Percentiles rank a stretch among this genome's conserved stretches.
phyloP scores from a whole-genome alignment of 2,888 invertebrate genomes.

The Serrognathus titanus region DNA sequence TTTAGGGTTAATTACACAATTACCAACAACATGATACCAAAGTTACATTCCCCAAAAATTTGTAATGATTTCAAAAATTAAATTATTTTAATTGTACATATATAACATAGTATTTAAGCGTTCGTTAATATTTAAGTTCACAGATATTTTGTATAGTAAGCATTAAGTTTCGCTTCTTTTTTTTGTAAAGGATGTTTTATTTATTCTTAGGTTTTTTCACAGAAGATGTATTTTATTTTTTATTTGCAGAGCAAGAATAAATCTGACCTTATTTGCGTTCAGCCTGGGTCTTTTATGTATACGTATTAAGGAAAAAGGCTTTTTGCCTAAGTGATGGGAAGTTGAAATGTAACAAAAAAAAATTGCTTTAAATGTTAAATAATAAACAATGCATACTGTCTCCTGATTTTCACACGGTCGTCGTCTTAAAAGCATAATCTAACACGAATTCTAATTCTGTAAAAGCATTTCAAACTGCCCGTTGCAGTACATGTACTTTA shows the following conservation, averaged over 20 bases:
- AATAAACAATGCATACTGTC: no score
- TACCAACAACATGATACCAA: slow-evolving; percentile 60
- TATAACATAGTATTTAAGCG: slow-evolving; percentile 47
- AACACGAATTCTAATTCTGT: no score
- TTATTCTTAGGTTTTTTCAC: slow-evolving; percentile 1
- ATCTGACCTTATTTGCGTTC: no score
- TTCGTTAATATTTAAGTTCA: neutral
- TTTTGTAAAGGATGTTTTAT: slow-evolving; percentile 6
- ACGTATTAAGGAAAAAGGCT: no score
- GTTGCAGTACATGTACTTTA: slow-evolving; percentile 8
- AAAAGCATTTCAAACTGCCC: neutral
- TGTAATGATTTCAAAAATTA: slow-evolving; percentile 40
- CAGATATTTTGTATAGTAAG: slow-evolving; percentile 21
- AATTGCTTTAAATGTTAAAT: no score
- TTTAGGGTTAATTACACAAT: slow-evolving; percentile 30
- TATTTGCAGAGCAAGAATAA: no score
- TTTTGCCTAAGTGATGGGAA: no score
- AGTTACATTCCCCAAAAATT: slow-evolving; percentile 68
- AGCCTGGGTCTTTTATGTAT: no score
- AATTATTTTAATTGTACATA: slow-evolving; percentile 34
- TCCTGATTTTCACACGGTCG: no score
- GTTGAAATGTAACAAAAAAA: no score
- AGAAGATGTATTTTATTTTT: neutral
- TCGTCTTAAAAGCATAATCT: no score
- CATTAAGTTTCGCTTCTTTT: slow-evolving; percentile 9